Conservation (phyloP, 2,113 vertebrate species). For the Garra rufa region DNA sequence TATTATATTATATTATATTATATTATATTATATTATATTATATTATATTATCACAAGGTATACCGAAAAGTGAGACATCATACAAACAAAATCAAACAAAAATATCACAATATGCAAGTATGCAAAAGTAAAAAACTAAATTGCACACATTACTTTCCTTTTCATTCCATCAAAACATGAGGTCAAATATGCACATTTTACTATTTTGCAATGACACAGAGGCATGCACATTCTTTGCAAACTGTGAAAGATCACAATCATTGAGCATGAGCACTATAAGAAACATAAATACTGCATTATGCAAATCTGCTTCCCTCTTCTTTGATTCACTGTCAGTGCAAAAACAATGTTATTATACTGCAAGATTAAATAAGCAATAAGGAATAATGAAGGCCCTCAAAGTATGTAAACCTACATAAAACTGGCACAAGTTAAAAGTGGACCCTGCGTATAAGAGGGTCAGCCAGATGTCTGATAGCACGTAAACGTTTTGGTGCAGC, state of each 20-base stretch:
- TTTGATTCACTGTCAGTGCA: neutral
- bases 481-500: neutral
- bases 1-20: no score
- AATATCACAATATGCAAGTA: neutral
- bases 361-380: neutral
- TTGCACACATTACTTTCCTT: neutral
- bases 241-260: neutral
- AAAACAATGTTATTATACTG: neutral
- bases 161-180: neutral
- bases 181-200: neutral
- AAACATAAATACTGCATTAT: neutral
- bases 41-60: no score
- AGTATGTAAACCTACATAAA: neutral
- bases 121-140: neutral
- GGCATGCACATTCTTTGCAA: neutral
- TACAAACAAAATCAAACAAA: no score
- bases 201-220: neutral
- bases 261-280: neutral
- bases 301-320: neutral
- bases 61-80: no score
- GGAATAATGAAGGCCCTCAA: neutral
- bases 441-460: neutral
- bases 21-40: no score
- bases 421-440: neutral
- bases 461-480: slow-evolving; percentile 22